Evolutionary conservation across 37 sponge, comb jelly and placozoan genomes (phyloP).

Genomic region (Tethya wilhelma): DNA sequence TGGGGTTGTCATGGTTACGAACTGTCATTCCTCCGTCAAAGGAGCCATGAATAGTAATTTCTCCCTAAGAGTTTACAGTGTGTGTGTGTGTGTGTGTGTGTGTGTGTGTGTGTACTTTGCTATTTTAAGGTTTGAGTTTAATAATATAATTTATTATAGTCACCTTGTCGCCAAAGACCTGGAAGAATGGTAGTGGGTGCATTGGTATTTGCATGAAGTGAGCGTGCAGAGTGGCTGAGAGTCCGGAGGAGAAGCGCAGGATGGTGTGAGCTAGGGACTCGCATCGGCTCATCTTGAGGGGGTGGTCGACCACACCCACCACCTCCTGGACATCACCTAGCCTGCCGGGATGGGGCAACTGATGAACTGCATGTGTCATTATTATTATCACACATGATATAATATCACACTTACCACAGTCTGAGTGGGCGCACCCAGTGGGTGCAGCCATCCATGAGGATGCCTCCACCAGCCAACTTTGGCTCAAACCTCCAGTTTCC

Average conservation of each 20-base stretch:
- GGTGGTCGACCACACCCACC: conserved; percentile 20
- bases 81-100: no score
- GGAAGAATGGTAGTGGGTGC: conserved; percentile 57
- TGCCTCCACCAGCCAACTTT: conserved; percentile 37
- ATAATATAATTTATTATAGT: no score
- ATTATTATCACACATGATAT: background rate
- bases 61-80: conserved; percentile 58
- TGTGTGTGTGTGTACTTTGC: no score
- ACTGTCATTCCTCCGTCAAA: conserved; percentile 57
- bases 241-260: conserved; percentile 39
- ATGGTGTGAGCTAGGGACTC: conserved; percentile 54
- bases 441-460: conserved; percentile 53
- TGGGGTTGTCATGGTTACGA: background rate
- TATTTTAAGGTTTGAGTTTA: no score
- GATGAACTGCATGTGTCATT: background rate
- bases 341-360: background rate
- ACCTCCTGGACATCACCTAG: conserved; percentile 40
- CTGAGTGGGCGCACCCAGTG: conserved; percentile 50
- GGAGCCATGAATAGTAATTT: conserved; percentile 56
- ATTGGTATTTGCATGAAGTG: conserved; percentile 28
- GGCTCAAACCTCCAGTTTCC: conserved; percentile 47
- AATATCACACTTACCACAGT: conserved; percentile 8
- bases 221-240: conserved; percentile 24
- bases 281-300: background rate
- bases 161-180: conserved; percentile 59